A percentile compares a stretch with the other conserved stretches of the same genome.
These are phyloP conservation scores for Catagonus wagneri DNA, from an alignment of 2,113 vertebrate species.

Conservation along the genomic window DNA sequence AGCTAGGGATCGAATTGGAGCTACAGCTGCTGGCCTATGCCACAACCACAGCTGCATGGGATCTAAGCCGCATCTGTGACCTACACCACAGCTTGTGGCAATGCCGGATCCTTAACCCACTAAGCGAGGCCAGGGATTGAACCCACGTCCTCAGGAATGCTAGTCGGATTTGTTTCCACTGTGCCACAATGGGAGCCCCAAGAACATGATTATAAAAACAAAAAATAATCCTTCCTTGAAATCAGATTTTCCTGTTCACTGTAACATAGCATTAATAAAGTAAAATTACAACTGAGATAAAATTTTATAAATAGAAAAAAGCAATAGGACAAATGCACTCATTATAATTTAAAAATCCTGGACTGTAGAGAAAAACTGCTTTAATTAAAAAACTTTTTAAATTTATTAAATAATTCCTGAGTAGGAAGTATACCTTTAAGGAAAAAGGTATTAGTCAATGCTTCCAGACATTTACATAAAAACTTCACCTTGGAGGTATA, in stretches of 20 bases:
- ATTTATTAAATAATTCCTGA: slow-evolving; percentile 24
- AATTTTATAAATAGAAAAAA: slow-evolving; percentile 52
- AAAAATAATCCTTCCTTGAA: slow-evolving; percentile 3
- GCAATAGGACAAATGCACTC: background rate
- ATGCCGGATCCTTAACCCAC: no score
- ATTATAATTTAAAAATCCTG: slow-evolving; percentile 23
- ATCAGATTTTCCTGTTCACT: slow-evolving; percentile 44
- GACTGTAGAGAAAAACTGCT: slow-evolving; percentile 6
- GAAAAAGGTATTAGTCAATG: slow-evolving; percentile 38
- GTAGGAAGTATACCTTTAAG: slow-evolving; percentile 27
- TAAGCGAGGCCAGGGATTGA: no score
- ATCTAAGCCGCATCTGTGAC: no score
- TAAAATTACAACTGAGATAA: slow-evolving; percentile 59
- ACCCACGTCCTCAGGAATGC: no score
- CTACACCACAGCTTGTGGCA: no score
- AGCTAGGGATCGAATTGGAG: no score
- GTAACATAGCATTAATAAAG: slow-evolving; percentile 60
- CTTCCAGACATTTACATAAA: slow-evolving; percentile 54
- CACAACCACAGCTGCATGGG: no score
- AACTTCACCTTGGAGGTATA: slow-evolving; percentile 35
- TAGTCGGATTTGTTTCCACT: no score
- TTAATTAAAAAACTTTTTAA: slow-evolving; percentile 24
- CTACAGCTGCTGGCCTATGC: no score
- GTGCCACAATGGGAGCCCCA: background rate
- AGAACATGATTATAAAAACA: slow-evolving; percentile 39